phyloP scores from a whole-genome alignment of 1,140 invertebrate genomes.

The Drosophila ficusphila region DNA sequence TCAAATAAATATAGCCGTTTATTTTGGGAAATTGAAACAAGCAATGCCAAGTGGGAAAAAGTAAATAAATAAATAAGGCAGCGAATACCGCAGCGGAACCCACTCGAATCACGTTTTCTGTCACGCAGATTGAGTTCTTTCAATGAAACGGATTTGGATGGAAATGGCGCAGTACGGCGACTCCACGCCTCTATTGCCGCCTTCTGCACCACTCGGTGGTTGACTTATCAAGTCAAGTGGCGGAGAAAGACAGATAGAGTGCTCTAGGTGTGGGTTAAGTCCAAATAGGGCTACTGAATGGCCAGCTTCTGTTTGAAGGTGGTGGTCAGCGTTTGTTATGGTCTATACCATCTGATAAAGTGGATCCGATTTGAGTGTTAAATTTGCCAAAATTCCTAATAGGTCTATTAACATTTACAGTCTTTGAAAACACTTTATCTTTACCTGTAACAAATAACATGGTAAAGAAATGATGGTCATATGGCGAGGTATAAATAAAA shows the following conservation, averaged over 20 bases:
- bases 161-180: constrained; percentile 36
- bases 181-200: not conserved
- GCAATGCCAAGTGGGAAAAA: constrained; percentile 15
- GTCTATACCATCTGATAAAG: constrained; percentile 15
- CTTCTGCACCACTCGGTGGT: constrained; percentile 10
- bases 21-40: constrained; percentile 46
- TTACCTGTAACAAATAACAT: no score
- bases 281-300: constrained; percentile 20
- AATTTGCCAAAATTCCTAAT: not conserved
- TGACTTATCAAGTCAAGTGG: constrained; percentile 38
- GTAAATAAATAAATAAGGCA: constrained; percentile 30
- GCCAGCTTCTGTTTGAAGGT: constrained; percentile 43
- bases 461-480: no score
- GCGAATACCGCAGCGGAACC: constrained; percentile 38
- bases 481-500: no score
- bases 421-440: no score
- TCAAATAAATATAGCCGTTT: constrained; percentile 46
- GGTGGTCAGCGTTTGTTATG: constrained; percentile 35
- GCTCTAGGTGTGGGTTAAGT: constrained; percentile 27
- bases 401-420: no score
- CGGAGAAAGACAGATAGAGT: not conserved
- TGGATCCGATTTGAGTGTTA: constrained; percentile 1
- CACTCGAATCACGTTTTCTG: constrained; percentile 57
- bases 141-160: constrained; percentile 47
- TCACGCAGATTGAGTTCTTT: constrained; percentile 52